Evolutionary conservation across 2,797 vertebrate species (phyloP).

Genomic region (Acridotheres tristis): DNA sequence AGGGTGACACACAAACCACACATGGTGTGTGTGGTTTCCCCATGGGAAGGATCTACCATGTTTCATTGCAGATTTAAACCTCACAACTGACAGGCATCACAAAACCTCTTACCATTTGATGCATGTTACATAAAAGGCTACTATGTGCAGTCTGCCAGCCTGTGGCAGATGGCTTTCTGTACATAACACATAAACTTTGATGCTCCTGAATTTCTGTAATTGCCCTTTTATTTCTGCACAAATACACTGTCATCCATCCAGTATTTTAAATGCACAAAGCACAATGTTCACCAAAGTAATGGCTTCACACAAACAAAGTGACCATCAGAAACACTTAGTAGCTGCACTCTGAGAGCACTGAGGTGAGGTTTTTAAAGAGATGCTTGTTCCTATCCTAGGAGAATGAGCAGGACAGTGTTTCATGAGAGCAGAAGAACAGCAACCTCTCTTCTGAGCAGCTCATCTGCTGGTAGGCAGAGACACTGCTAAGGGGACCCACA

Average conservation of each 20-base stretch:
- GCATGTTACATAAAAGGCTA: not conserved
- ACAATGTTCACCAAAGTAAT: not conserved
- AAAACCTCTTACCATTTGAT: not conserved
- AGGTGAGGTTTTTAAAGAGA: not conserved
- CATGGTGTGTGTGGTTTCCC: not conserved
- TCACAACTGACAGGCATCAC: not conserved
- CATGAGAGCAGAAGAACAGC: not conserved
- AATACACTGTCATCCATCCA: not conserved
- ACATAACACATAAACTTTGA: not conserved
- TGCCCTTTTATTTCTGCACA: slow-evolving; percentile 57
- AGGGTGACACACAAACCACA: not conserved
- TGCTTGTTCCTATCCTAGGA: not conserved
- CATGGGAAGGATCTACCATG: not conserved
- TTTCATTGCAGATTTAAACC: not conserved
- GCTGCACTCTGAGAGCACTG: not conserved
- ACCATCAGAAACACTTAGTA: not conserved
- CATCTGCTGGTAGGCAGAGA: not conserved
- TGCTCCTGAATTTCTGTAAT: not conserved
- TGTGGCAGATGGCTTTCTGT: not conserved
- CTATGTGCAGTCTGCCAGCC: not conserved
- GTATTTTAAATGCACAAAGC: not conserved
- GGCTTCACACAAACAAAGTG: not conserved
- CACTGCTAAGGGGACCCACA: not conserved
- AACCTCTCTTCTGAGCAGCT: not conserved
- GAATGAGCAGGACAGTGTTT: not conserved